Evolutionary conservation across 30 jellyfish, hydroid and myxozoan species (phyloP).

Genomic region (Phacellophora camtschatica): DNA sequence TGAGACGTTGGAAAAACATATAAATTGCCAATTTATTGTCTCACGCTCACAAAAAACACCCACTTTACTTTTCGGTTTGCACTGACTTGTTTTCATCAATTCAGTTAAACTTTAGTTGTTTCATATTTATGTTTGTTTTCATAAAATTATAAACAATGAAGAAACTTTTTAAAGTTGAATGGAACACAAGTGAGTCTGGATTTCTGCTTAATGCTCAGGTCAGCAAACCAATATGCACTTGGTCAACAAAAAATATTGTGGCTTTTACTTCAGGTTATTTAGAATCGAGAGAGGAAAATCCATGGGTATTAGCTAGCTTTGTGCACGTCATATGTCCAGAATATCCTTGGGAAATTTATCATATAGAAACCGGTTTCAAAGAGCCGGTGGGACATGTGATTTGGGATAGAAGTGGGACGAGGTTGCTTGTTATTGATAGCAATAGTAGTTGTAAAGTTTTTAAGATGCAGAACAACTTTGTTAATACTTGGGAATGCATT

Average conservation of each 20-base stretch:
- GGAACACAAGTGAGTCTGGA: constrained; percentile 25
- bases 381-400: constrained; percentile 48
- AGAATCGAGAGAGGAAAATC: neutral
- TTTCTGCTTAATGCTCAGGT: neutral
- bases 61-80: too few species aligned
- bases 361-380: constrained; percentile 40
- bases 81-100: too few species aligned
- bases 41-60: too few species aligned
- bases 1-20: too few species aligned
- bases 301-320: neutral
- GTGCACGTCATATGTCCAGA: constrained; percentile 68
- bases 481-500: constrained; percentile 51
- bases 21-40: too few species aligned
- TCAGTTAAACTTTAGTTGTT: too few species aligned
- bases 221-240: constrained; percentile 37
- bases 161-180: constrained; percentile 15
- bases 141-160: too few species aligned
- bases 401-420: constrained; percentile 68
- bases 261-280: constrained; percentile 56
- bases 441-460: constrained; percentile 62
- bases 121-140: too few species aligned
- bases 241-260: constrained; percentile 73
- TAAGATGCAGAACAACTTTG: constrained; percentile 30
- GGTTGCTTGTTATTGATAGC: constrained; percentile 65
- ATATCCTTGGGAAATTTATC: constrained; percentile 64